phyloP scores from a whole-genome alignment of 1,140 invertebrate species.

The Drosophila santomea region DNA sequence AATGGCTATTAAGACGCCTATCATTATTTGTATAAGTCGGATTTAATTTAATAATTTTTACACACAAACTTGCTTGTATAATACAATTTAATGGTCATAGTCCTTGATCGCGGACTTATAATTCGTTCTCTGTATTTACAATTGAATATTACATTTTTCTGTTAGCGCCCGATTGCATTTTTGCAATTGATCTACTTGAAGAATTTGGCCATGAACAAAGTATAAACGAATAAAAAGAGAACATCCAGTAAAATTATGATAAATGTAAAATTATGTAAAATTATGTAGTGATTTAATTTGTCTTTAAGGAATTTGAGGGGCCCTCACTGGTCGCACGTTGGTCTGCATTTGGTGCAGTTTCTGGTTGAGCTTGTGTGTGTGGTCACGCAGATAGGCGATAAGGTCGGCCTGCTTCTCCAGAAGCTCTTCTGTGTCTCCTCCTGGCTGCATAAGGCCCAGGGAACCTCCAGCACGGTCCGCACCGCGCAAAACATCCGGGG shows the following conservation, averaged over 20 bases:
- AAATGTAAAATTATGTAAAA: conserved; percentile 21
- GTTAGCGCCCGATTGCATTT: conserved; percentile 48
- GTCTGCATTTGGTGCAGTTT: conserved; percentile 85
- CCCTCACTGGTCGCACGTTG: conserved; percentile 57
- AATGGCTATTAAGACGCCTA: conserved; percentile 8
- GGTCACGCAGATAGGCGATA: conserved; percentile 85
- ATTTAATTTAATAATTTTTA: conserved; percentile 34
- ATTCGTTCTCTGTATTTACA: conserved; percentile 57
- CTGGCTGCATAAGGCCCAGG: conserved; percentile 86
- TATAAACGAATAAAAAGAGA: conserved; percentile 52
- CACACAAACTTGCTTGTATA: conserved; percentile 36
- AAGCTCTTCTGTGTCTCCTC: conserved; percentile 87
- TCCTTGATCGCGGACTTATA: conserved; percentile 11
- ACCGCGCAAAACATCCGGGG: conserved; percentile 87
- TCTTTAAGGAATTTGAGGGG: conserved; percentile 68
- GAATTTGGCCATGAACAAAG: conserved; percentile 43
- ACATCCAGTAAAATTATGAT: conserved; percentile 20
- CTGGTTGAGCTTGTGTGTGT: conserved; percentile 85
- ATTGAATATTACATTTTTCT: conserved; percentile 22
- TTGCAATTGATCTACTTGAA: conserved; percentile 46
- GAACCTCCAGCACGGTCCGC: conserved; percentile 86
- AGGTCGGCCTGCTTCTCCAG: conserved; percentile 88
- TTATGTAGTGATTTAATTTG: conserved; percentile 5
- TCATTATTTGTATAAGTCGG: conserved; percentile 12
- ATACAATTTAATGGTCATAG: conserved; percentile 15